Base-by-base conservation (phyloP, 2,113 vertebrate genomes). In the Lonchura striata region DNA sequence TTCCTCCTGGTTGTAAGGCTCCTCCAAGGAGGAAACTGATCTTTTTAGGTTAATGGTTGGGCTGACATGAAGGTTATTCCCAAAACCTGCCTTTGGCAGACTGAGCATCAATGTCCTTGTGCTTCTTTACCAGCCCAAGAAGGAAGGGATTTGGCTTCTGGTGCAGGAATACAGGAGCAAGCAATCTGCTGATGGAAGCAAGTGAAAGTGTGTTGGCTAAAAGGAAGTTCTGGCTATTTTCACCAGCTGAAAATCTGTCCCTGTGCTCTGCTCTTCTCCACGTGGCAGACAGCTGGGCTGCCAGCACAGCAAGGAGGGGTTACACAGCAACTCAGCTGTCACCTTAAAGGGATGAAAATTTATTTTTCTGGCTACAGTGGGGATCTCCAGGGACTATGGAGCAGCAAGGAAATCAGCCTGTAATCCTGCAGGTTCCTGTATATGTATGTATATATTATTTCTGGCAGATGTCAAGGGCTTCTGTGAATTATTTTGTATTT, bases 251-350 rank as follows among this genome's bases (percentile, higher is more conserved):
- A 80, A 86, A 37, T 83, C 35, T 68, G 59, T 27, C 23, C 4
- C 39, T 54, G 21, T 25, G 18, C 27, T 86, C 71, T 53, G n/a
- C 33, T 59, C 12, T 72, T 70, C 41, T 71, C 33, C 42, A 6
- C 0, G 6, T 70, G 50, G 14, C 21, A 33, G 61, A 25, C 66
- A 86, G 25, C 47, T 11, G 44, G n/a, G 50, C 66, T 79, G 41
- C 53, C 8, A 6, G n/a, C 14, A 46, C 18, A 59, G 53, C 21
- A 54, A 80, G 44, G 24, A 42, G 56, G 21, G 9, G 11, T 61
- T 50, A 39, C 39, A 28, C 9, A 81, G 64, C 0, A 0, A n/a
- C 49, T 41, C 64, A 78, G 47, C 2, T 0, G 24, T 74, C 60
- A 44, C 64, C 28, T 57, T 44, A 70, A 83, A 12, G 39, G 27